Evolutionary conservation across 2,113 vertebrate species (phyloP), one percentile per base, ranked within the genome.

Genomic region (Arvicanthis niloticus): DNA sequence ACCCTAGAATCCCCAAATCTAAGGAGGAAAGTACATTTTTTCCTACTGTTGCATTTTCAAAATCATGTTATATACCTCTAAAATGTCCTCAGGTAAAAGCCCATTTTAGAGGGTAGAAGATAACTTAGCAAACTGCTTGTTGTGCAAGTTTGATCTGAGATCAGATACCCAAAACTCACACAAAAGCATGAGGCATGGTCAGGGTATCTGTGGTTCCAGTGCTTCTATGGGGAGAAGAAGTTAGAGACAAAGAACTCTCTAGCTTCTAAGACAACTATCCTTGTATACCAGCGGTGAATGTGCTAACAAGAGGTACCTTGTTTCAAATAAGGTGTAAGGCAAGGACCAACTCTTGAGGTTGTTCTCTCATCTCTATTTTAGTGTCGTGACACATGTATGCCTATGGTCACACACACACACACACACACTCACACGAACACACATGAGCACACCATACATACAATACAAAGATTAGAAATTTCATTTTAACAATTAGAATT

Each of bases 21-120:
- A 3, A 48, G 60, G 0, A 0, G 12, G 0, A 3, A 26, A 73
- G 0, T 76, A 48, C 9, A 89, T 77, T 73, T 86, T 88, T 13
- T 92, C 37, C 67, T 26, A 37, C 51, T 84, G n/a, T 73, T 82
- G 42, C 53, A 91, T 88, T 81, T 93, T 97, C 76, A 87, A 70
- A 89, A 75, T 94, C 37, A 73, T 92, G 76, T 75, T 58, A 24
- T 70, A 7, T 42, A 31, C 21, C 75, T 75, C 24, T 91, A 91
- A 91, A 91, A 40, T 96, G 45, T 89, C 8, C 45, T 40, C 75
- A 40, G 10, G n/a, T 24, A 72, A 92, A 88, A 60, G 9, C 31
- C 34, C n/a, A 67, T 86, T 86, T 65, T 45, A 86, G 45, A 26
- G 40, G 4, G 7, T 26, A 8, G 58, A 8, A 34, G 40, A 45